Evolutionary conservation across 2,888 invertebrate species (phyloP), one percentile per base, ranked within the genome.

Genomic region (Mamestra brassicae): DNA sequence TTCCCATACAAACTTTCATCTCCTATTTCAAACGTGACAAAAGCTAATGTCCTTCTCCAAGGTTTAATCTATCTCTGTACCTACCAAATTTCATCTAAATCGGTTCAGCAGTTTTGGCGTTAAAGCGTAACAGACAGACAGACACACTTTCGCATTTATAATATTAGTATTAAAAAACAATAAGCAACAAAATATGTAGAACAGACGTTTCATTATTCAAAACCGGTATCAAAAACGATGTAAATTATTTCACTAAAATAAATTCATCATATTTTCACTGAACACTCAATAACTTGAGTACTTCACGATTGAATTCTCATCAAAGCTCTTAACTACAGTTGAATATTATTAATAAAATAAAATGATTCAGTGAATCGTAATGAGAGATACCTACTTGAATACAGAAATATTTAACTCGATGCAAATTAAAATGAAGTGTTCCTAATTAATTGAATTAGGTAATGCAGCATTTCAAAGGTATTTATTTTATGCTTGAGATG

Each of bases 241-340:
- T 26, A 68, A 78, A 50, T 26, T n/a, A 15, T 52, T 65, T 62
- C 4, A n/a, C 10, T 34, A 5, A 26, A 58, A 60, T 52, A 36
- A 2, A 38, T 47, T 62, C 10, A 4, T 11, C 4, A 52, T 17
- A 45, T 36, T 65, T 65, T 62, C 15, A 42, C 34, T 45, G 15
- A 34, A 65, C 42, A 66, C 54, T 74, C 13, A 63, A 60, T 36
- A 47, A 6, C 38, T 67, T 57, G 15, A 73, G 34, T 36, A 58
- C 38, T 62, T 72, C 54, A 70, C 71, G 63, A 68, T 73, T 73
- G 66, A 71, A 71, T 76, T 62, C 62, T 55, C 68, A n/a, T 71
- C 62, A 76, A 76, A 68, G 62, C 67, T 66, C 54, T 67, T 45
- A 15, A 68, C 11, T 80, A 71, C 54, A 38, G 38, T 36, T 34